These are phyloP conservation scores for Desmodus rotundus DNA, from an alignment of 2,113 vertebrate genomes.

Conservation along the genomic window DNA sequence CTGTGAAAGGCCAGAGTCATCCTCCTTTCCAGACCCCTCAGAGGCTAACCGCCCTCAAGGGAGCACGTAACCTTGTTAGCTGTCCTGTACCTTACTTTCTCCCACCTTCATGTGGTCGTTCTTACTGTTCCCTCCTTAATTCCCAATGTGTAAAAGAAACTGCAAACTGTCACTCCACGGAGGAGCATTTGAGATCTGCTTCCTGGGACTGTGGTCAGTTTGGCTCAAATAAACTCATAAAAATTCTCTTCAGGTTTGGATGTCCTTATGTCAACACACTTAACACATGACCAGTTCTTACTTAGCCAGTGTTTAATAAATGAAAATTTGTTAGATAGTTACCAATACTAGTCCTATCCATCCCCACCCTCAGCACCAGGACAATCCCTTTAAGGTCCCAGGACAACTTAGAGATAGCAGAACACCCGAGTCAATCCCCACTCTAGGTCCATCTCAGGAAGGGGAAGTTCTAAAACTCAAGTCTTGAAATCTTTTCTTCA, in stretches of 20 bases:
- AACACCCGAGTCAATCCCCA: neutral
- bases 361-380: too few species aligned
- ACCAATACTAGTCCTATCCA: neutral
- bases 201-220: neutral
- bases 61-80: neutral
- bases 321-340: neutral
- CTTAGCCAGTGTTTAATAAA: neutral
- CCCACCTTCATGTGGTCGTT: accelerated
- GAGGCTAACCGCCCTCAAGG: neutral
- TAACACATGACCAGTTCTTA: neutral
- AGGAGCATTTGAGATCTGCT: neutral
- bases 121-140: neutral
- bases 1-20: neutral
- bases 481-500: neutral
- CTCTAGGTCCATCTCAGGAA: neutral
- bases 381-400: neutral
- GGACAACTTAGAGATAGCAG: neutral
- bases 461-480: neutral
- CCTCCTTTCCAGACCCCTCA: neutral
- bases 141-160: neutral
- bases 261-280: neutral
- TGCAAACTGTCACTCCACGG: neutral
- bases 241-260: neutral
- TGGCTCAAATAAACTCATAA: neutral
- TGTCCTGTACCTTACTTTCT: neutral